Percentiles rank a stretch among this genome's conserved stretches.
These are phyloP conservation scores for Cerastis rubricosa DNA, from an alignment of 2,888 invertebrate genomes.

Conservation along the genomic window DNA sequence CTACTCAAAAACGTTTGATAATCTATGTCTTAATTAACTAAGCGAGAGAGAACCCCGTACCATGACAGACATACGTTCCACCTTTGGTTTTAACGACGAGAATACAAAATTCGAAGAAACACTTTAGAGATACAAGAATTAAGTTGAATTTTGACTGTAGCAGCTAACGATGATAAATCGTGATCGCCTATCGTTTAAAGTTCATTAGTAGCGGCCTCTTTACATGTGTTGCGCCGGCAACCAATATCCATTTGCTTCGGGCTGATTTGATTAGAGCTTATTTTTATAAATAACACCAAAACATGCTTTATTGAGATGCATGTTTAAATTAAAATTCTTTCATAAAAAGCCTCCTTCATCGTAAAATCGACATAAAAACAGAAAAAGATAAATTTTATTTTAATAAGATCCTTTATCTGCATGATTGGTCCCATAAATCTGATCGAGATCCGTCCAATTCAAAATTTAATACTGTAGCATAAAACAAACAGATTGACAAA, in stretches of 20 bases:
- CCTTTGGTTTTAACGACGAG: constrained; percentile 56
- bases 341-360: constrained; percentile 63
- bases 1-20: constrained; percentile 89
- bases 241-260: constrained; percentile 86
- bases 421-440: constrained; percentile 78
- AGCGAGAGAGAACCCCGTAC: constrained; percentile 83
- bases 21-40: constrained; percentile 91
- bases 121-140: constrained; percentile 47
- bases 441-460: constrained; percentile 72
- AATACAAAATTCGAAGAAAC: constrained; percentile 39
- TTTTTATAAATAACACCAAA: constrained; percentile 76
- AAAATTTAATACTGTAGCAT: constrained; percentile 79
- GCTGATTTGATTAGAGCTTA: constrained; percentile 84
- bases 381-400: constrained; percentile 78
- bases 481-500: constrained; percentile 82
- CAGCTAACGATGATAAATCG: constrained; percentile 54
- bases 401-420: constrained; percentile 79
- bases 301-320: constrained; percentile 64
- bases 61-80: constrained; percentile 70
- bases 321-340: constrained; percentile 63
- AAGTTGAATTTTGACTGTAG: constrained; percentile 50
- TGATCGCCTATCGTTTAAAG: constrained; percentile 67
- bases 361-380: constrained; percentile 75
- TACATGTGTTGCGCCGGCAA: constrained; percentile 87
- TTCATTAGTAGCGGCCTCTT: constrained; percentile 82